These are phyloP conservation scores for Naja naja DNA, from an alignment of 2,113 vertebrate species.

Conservation along the genomic window DNA sequence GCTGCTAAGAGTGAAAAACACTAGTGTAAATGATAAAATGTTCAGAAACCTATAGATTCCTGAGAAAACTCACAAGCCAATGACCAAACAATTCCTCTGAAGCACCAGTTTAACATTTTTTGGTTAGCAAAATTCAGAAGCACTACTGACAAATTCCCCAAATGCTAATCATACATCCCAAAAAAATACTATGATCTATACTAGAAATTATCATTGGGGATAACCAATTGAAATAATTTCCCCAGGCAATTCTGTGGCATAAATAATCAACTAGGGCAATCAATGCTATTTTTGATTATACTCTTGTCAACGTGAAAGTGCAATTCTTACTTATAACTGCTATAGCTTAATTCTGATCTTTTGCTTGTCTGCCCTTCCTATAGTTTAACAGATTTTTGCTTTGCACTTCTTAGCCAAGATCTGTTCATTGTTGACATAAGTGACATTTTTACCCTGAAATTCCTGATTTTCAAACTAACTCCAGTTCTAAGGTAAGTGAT, in stretches of 20 bases:
- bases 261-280: background rate
- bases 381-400: no score
- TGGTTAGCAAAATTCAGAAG: background rate
- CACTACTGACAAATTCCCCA: background rate
- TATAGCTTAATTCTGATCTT: no score
- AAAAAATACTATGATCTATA: background rate
- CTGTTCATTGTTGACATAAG: no score
- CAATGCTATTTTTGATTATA: background rate
- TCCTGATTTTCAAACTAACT: no score
- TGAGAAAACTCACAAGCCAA: background rate
- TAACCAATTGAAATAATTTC: background rate
- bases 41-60: background rate
- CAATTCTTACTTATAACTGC: no score
- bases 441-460: no score
- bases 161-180: background rate
- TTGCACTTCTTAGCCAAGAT: no score
- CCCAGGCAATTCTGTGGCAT: background rate
- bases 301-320: no score
- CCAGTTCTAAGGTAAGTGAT: no score
- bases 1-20: background rate
- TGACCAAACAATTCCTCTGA: background rate
- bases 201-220: background rate
- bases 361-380: no score
- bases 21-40: background rate
- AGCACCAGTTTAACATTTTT: background rate